phyloP scores from a whole-genome alignment of 2,888 invertebrate species.

The Dolichopus griseipennis region DNA sequence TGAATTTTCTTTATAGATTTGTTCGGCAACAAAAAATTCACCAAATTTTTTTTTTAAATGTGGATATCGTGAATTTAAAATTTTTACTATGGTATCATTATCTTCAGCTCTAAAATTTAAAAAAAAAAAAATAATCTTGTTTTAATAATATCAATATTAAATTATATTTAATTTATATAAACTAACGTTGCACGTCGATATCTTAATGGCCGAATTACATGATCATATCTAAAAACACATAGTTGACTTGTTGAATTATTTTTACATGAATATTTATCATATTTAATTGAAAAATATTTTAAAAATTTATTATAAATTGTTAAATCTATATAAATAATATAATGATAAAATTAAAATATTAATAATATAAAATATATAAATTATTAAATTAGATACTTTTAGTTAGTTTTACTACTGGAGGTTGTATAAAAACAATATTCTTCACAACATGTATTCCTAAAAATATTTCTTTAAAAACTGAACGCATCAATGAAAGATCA shows the following conservation, averaged over 20 bases:
- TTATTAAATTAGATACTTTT: no score
- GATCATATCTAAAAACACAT: no score
- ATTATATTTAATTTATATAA: not conserved
- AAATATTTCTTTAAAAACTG: constrained; percentile 8
- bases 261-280: no score
- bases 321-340: no score
- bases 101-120: constrained; percentile 52
- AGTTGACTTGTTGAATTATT: no score
- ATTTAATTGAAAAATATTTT: no score
- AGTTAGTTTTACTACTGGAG: no score
- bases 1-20: constrained; percentile 42
- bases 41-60: constrained; percentile 50
- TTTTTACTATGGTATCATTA: constrained; percentile 55
- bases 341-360: no score
- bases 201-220: not conserved
- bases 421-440: no score
- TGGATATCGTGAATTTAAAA: constrained; percentile 47
- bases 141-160: not conserved
- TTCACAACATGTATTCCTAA: not conserved
- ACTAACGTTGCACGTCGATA: not conserved
- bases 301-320: no score
- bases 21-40: constrained; percentile 55
- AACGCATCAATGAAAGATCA: not conserved
- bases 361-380: no score
- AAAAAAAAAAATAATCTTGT: constrained; percentile 7